Evolutionary conservation across 2,888 invertebrate species (phyloP), one percentile per base, ranked within the genome.

Genomic region (Drosophila austrosaltans): DNA sequence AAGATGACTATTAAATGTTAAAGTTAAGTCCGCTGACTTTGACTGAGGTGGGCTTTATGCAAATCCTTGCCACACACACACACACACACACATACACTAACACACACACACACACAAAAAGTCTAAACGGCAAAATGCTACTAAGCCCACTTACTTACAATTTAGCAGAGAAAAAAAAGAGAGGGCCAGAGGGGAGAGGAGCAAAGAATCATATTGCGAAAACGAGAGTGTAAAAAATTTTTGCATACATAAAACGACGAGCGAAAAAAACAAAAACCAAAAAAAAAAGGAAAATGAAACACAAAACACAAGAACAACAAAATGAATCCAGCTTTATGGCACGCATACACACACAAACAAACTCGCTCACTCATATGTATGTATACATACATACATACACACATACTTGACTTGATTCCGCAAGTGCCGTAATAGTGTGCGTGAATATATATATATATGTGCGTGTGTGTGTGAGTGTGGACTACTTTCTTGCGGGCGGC

Each of bases 81-180:
- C 68, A 79, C 64, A 66, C 62, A 56, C 64, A 53, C 53, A 70
- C 64, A 65, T 40, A 59, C 36, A 40, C 56, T 56, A 25, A 20
- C 44, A 42, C 6, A 28, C 28, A 20, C 44, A 42, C 6, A 28
- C 28, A 28, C 25, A 12, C 39, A 32, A 16, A 58, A 61, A 60
- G 70, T 66, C 83, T 81, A 82, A 87, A 87, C 73, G 81, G 81
- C 81, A 65, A 87, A 88, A 82, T 83, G 84, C 77, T 80, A 84
- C 87, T 84, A 82, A 88, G 82, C 86, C 84, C 82, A 88, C 89
- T 89, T 89, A 87, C 86, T 87, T 89, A 81, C 84, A 81, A 82
- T 86, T 88, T 86, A 83, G 77, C 81, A 72, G 72, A 61, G 54
- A 72, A 67, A 60, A 61, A 61, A 28, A 63, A 64, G 42, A 48